These are phyloP conservation scores for Tetrapedia diversipes DNA, from an alignment of 2,888 invertebrate genomes.

Conservation along the genomic window DNA sequence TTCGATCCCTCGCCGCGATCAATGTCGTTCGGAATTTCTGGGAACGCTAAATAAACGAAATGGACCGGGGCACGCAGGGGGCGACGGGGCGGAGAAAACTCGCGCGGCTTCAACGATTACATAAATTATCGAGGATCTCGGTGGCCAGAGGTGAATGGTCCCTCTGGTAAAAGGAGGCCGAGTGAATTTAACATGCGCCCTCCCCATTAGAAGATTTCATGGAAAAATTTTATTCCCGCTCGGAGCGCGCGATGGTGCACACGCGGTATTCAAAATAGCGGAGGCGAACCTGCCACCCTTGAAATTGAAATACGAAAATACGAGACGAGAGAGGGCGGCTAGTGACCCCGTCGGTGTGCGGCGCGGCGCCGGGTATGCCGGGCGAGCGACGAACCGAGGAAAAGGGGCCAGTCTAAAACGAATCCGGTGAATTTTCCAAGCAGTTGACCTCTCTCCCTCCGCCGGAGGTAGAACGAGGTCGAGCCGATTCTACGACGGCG, in stretches of 20 bases:
- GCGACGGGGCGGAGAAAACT: too few relatives aligned
- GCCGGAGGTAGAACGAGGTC: conserved; percentile 25
- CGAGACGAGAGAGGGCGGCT: conserved; percentile 10
- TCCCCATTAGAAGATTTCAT: neutral
- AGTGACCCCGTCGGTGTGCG: too few relatives aligned
- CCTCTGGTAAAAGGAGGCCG: neutral
- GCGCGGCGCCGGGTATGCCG: neutral
- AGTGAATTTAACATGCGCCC: neutral
- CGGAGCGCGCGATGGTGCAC: neutral
- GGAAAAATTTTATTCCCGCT: conserved; percentile 15
- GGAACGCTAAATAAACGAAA: neutral
- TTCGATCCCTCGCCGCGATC: neutral
- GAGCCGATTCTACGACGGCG: conserved; percentile 27
- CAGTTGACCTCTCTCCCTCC: conserved; percentile 34
- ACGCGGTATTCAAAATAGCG: conserved; percentile 34
- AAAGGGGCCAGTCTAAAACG: conserved; percentile 26
- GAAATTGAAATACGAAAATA: conserved; percentile 53
- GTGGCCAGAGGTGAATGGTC: neutral
- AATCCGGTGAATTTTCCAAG: conserved; percentile 42
- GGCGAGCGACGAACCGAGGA: conserved; percentile 5
- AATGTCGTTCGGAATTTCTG: neutral
- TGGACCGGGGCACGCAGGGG: too few relatives aligned
- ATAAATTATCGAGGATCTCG: neutral
- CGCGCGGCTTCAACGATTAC: neutral
- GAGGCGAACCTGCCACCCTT: conserved; percentile 20